These are phyloP conservation scores for Desmodus rotundus DNA, from an alignment of 2,113 vertebrate species.

Conservation along the genomic window DNA sequence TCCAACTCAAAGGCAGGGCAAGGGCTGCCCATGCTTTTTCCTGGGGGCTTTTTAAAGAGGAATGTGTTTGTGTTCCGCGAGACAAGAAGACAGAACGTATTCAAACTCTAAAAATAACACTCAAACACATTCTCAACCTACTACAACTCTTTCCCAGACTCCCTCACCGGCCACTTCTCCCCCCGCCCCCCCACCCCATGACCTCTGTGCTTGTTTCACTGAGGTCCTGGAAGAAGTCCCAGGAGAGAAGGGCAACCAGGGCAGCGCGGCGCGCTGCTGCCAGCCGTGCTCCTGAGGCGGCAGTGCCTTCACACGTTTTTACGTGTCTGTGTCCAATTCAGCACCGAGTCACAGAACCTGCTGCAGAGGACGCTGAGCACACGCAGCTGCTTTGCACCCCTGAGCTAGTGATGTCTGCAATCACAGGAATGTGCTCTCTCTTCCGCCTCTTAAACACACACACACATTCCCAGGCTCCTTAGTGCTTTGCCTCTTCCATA, in stretches of 20 bases:
- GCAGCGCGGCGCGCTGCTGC: not conserved
- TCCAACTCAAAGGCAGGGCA: not conserved
- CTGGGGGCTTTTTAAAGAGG: not conserved
- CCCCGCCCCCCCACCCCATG: too few species aligned
- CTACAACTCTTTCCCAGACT: not conserved
- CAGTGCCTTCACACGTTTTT: not conserved
- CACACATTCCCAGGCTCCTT: not conserved
- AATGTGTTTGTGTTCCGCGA: not conserved
- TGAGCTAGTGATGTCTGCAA: not conserved
- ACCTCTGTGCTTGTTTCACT: not conserved
- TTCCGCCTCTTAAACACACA: not conserved
- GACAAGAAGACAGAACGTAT: not conserved
- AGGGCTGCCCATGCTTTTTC: not conserved
- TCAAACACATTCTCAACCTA: not conserved
- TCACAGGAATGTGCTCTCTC: not conserved
- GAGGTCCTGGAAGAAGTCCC: not conserved
- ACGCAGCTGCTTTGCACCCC: not conserved
- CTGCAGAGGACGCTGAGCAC: not conserved
- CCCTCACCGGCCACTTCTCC: not conserved
- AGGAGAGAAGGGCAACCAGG: not conserved
- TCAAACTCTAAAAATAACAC: not conserved
- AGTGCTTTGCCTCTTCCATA: not conserved
- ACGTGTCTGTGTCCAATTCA: not conserved
- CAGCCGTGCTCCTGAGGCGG: not conserved
- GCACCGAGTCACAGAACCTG: not conserved